Evolutionary conservation across 1,140 invertebrate genomes (phyloP).

Genomic region (Sipha flava): DNA sequence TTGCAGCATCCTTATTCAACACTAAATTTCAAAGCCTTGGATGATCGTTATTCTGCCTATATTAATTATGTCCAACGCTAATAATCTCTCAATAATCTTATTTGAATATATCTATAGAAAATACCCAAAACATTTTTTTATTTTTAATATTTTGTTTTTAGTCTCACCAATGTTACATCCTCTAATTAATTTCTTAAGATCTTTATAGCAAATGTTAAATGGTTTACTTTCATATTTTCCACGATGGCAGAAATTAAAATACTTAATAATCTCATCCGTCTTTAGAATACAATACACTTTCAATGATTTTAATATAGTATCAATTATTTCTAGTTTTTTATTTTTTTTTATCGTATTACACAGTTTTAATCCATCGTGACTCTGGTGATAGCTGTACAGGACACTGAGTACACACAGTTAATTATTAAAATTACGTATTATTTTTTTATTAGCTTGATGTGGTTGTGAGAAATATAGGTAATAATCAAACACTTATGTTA

Average conservation of each 20-base stretch:
- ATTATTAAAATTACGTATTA: no score
- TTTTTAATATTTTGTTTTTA: not conserved
- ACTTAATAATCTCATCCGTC: constrained; percentile 38
- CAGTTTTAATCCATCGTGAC: no score
- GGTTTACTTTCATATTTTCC: constrained; percentile 37
- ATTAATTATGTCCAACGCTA: no score
- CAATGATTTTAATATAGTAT: constrained; percentile 37
- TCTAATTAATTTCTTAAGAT: not conserved
- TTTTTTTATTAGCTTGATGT: no score
- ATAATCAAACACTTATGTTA: no score
- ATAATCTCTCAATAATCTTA: no score
- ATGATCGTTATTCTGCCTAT: no score
- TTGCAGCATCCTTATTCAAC: no score
- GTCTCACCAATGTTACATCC: not conserved
- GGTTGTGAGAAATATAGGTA: no score
- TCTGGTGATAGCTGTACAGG: no score
- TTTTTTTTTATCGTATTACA: not conserved
- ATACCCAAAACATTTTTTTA: not conserved
- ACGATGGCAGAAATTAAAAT: constrained; percentile 39
- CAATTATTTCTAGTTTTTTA: constrained; percentile 14
- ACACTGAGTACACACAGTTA: no score
- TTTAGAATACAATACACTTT: constrained; percentile 39
- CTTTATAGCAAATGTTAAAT: constrained; percentile 38
- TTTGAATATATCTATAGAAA: not conserved
- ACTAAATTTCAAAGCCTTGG: no score